Percentiles rank a stretch among this genome's conserved stretches.
Evolutionary conservation across 2,888 invertebrate species (phyloP).

Genomic region (Lasioglossum malachurum): DNA sequence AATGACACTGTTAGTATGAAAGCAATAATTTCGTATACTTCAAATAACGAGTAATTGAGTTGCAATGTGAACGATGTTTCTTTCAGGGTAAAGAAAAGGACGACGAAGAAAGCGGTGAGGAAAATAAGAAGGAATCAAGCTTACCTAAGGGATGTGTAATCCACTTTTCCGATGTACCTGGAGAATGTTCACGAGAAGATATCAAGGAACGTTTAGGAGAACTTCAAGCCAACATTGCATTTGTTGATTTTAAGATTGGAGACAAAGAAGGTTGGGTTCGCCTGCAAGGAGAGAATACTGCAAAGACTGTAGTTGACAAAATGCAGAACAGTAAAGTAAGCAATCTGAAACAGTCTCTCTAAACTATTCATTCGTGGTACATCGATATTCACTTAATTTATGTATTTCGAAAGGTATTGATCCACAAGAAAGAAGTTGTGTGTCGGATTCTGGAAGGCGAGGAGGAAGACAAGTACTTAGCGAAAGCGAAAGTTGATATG

Average conservation of each 20-base stretch:
- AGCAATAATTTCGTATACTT: not conserved
- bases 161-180: conserved; percentile 88
- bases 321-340: conserved; percentile 88
- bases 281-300: conserved; percentile 89
- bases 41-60: not conserved
- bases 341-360: conserved; percentile 67
- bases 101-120: conserved; percentile 32
- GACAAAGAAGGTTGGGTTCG: conserved; percentile 91
- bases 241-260: conserved; percentile 91
- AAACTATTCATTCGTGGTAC: no score
- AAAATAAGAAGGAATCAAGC: conserved; percentile 58
- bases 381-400: not conserved
- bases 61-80: not conserved
- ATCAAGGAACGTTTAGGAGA: conserved; percentile 90
- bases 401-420: conserved; percentile 80
- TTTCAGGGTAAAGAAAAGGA: conserved; percentile 23
- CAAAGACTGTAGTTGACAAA: conserved; percentile 88
- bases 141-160: conserved; percentile 92
- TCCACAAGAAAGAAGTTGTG: conserved; percentile 67
- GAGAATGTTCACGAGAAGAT: conserved; percentile 89
- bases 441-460: conserved; percentile 80
- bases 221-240: conserved; percentile 88
- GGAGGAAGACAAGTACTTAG: conserved; percentile 79
- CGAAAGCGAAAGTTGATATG: conserved; percentile 75
- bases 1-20: conserved; percentile 80